Evolutionary conservation across 1,140 invertebrate genomes (phyloP), one percentile per base, ranked within the genome.

Genomic region (Kradibia gibbosae): DNA sequence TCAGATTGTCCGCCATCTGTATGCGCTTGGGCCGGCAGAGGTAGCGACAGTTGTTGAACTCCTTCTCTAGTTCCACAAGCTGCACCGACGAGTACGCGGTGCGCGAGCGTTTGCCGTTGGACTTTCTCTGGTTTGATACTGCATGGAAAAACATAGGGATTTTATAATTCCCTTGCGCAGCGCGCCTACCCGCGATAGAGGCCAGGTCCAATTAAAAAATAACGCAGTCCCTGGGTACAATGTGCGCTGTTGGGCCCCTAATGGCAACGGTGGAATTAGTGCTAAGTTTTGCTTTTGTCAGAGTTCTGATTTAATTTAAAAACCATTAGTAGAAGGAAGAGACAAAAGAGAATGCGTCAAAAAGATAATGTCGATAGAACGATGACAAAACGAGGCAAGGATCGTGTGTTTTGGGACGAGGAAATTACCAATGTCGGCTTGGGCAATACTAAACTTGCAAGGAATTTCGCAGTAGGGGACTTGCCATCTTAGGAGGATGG

Each of bases 21-120:
- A 97, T 98, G 79, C 97, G 93, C 85, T 96, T 94, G 91, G 97
- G 94, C 88, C 98, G 93, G 86, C 97, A 99, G 89, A 99, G 94
- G 85, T 98, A 98, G 45, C 94, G 93, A 83, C 94, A 95, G 81
- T 93, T 93, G 78, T 94, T 93, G 86, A 97, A 97, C 86, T 97
- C 95, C 82, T 95, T 96, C 86, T 97, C 96, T 34, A 97, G 88
- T 85, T 96, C 94, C 1, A 97, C 93, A 28, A 98, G 90, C 88
- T 98, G 97, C 0, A 93, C 91, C 78, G 94, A 95, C 0, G 95
- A 96, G 88, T 97, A 98, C n/a, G 74, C 80, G 11, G 80, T 81
- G 0, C 80, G 73, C 1, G 73, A 50, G 0, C 79, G 71, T 15
- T 81, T 81, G 28, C 78, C 67, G n/a, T 3, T 62, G 0, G 20